Base-by-base conservation (phyloP, 1,140 invertebrate genomes). In the Drosophila yakuba region DNA sequence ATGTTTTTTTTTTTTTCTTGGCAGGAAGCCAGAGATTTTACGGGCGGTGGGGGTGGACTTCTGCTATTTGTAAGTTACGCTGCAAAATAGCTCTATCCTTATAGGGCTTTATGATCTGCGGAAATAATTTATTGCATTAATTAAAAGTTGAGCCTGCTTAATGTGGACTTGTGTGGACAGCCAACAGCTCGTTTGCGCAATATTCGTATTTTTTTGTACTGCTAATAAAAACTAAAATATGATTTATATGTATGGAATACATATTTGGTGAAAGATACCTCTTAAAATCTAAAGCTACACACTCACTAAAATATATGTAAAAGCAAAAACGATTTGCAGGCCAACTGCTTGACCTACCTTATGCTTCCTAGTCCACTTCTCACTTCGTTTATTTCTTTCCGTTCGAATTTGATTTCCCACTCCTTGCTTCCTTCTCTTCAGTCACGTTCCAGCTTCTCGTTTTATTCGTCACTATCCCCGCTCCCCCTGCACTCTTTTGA, bases 391-490 rank as follows among this genome's bases (percentile, higher is more conserved):
- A 20, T 52, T 20, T 52, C 36, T 36, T 20, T 52, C 15, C n/a
- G 12, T 17, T 52, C 12, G 32, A 12, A 12, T 43, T 39, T 41
- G 7, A 57, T 39, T 39, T 50, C 10, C 61, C 28, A 41, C 43
- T 69, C 36, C 38, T 39, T 7, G 47, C 71, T 75, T 41, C 47
- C 73, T 75, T 67, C 47, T 67, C 61, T 58, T 51, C 74, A 59
- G 74, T 85, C 74, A 69, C 59, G 78, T 78, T 84, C 39, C 77
- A 60, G 54, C 77, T 63, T 63, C 54, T 77, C 55, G 55, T 66
- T 59, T 59, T 45, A 44, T 14, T 52, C 45, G 72, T 45, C 71
- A 56, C 68, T 74, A 25, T 25, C 67, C 50, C 54, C 28, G n/a
- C 23, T 5, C 32, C 71, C 57, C 71, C 57, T 17, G 12, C 52